phyloP scores from a whole-genome alignment of 1,140 invertebrate genomes.

The Drosophila tani region DNA sequence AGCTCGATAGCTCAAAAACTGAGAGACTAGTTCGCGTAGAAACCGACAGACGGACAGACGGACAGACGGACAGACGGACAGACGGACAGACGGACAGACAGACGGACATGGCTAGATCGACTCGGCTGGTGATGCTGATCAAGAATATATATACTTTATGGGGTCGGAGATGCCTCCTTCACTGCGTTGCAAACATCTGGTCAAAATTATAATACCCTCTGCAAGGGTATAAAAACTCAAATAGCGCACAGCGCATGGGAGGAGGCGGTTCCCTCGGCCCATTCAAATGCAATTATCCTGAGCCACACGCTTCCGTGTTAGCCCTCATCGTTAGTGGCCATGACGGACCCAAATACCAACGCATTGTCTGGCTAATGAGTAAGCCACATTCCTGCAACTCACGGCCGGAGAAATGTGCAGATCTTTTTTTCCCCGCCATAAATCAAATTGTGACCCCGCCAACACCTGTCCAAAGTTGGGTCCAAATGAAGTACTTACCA shows the following conservation, averaged over 20 bases:
- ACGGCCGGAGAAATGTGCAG: slow-evolving; percentile 23
- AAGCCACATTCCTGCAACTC: slow-evolving; percentile 48
- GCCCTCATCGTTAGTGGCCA: slow-evolving; percentile 4
- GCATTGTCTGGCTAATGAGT: slow-evolving; percentile 51
- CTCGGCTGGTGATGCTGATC: too few species aligned
- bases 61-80: too few species aligned
- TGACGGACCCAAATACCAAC: slow-evolving; percentile 40
- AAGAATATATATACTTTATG: too few species aligned
- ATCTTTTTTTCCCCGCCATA: slow-evolving; percentile 42
- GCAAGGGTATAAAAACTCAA: too few species aligned
- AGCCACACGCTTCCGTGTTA: slow-evolving; percentile 17
- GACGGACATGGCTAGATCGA: too few species aligned
- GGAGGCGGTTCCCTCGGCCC: neutral
- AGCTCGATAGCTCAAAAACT: too few species aligned
- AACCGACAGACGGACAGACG: too few species aligned
- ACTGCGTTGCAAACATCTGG: too few species aligned
- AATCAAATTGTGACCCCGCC: slow-evolving; percentile 36
- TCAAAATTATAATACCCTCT: too few species aligned
- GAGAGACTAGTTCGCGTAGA: too few species aligned
- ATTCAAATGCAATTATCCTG: slow-evolving; percentile 17
- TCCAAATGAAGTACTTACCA: slow-evolving; percentile 50
- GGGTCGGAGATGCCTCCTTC: too few species aligned
- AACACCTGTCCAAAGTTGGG: slow-evolving; percentile 11
- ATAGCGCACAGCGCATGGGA: neutral
- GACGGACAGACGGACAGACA: too few species aligned